Conservation (phyloP, 1,140 invertebrate genomes). For the Megathymus violae region DNA sequence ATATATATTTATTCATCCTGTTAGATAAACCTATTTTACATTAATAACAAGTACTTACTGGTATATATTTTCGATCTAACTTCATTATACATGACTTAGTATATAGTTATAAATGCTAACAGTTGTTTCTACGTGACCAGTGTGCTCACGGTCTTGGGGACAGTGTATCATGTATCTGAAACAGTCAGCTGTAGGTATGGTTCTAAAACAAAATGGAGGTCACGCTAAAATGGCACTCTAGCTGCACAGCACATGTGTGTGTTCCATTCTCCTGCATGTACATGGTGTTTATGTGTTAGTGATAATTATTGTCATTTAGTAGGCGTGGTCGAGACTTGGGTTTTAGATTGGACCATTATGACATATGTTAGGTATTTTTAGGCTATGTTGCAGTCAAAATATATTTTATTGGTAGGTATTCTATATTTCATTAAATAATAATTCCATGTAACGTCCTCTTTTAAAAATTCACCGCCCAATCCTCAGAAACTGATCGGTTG, state of each 20-base stretch:
- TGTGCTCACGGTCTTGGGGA: not conserved
- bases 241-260: conserved; percentile 26
- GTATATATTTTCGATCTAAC: too few relatives aligned
- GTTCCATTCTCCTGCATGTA: conserved; percentile 38
- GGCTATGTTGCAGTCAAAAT: conserved; percentile 44
- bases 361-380: conserved; percentile 40
- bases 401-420: too few relatives aligned
- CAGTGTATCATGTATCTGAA: conserved; percentile 24
- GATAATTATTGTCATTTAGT: conserved; percentile 67
- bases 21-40: too few relatives aligned
- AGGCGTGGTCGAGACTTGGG: conserved; percentile 54
- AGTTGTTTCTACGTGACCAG: not conserved
- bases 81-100: too few relatives aligned
- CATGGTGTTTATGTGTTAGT: conserved; percentile 46
- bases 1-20: too few relatives aligned
- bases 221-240: conserved; percentile 23
- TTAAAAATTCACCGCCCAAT: too few relatives aligned
- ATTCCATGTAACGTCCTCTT: too few relatives aligned
- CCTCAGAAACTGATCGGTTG: too few relatives aligned
- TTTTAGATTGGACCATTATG: conserved; percentile 54
- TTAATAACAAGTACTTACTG: too few relatives aligned
- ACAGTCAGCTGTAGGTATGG: conserved; percentile 17
- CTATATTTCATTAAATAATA: too few relatives aligned
- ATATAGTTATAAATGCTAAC: too few relatives aligned
- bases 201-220: conserved; percentile 32